A percentile compares a stretch with the other conserved stretches of the same genome.
phyloP scores from a whole-genome alignment of 2,113 vertebrate genomes.

The Dasyornis broadbenti region DNA sequence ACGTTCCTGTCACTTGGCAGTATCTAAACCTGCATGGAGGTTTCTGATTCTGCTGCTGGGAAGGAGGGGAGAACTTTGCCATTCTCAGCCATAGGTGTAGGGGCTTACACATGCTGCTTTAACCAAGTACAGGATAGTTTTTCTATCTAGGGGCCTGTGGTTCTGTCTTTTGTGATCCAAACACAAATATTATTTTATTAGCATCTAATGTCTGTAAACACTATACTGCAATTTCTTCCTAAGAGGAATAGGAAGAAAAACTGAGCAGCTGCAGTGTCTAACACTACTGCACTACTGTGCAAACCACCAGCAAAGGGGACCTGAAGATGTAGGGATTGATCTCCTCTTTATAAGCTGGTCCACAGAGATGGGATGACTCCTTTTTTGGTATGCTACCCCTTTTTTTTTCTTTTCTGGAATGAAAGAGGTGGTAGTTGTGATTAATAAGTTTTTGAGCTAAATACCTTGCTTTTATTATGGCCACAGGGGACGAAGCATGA shows the following conservation, averaged over 20 bases:
- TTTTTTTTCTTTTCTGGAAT: not conserved
- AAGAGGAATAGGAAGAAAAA: not conserved
- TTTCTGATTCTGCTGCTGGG: not conserved
- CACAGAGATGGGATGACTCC: not conserved
- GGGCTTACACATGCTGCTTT: not conserved
- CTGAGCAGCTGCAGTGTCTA: not conserved
- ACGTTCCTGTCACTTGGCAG: not conserved
- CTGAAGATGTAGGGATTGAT: not conserved
- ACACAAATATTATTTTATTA: not conserved
- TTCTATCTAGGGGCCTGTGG: not conserved
- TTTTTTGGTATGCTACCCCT: not conserved
- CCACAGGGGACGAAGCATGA: not conserved
- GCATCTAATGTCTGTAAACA: not conserved
- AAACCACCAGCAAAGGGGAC: not conserved
- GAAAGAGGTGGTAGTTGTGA: not conserved
- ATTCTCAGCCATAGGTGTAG: not conserved
- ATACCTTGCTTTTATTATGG: not conserved
- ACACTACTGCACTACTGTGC: not conserved
- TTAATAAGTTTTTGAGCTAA: not conserved
- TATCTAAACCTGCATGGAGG: not conserved
- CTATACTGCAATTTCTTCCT: not conserved
- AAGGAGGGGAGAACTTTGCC: not conserved
- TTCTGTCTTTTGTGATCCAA: not conserved
- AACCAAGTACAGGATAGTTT: not conserved
- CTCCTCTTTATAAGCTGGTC: not conserved